Conservation (phyloP, 2,113 vertebrate species). For the Carassius auratus region DNA sequence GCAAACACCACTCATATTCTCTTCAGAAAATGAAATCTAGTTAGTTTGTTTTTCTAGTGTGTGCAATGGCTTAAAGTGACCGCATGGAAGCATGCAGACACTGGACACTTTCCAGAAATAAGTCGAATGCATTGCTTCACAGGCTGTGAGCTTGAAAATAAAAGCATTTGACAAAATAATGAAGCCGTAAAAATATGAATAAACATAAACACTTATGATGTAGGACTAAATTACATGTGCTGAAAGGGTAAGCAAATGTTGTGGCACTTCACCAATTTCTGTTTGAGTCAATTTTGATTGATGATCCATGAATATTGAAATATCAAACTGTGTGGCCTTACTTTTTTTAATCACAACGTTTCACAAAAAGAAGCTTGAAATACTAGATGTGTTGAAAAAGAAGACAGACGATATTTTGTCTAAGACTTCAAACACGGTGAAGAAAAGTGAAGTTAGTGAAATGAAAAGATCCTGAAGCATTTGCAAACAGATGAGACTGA, state of each 20-base stretch:
- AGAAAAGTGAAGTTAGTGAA: not conserved
- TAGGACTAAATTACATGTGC: not conserved
- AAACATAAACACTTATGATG: not conserved
- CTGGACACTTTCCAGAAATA: not conserved
- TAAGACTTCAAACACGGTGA: not conserved
- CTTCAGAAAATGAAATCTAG: not conserved
- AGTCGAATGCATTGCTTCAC: not conserved
- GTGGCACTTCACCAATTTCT: not conserved
- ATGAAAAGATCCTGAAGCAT: not conserved
- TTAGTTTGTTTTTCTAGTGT: not conserved
- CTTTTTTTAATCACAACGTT: not conserved
- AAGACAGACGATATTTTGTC: not conserved
- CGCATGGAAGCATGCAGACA: not conserved
- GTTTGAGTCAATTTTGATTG: not conserved
- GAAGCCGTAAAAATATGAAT: not conserved
- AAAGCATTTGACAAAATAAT: not conserved
- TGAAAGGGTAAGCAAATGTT: not conserved
- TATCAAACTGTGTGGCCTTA: not conserved
- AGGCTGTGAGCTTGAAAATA: not conserved
- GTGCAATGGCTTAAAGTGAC: not conserved
- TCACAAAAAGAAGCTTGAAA: not conserved
- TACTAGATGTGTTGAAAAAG: not conserved
- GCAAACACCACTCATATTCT: not conserved
- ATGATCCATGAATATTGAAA: not conserved
- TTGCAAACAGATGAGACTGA: not conserved